These are phyloP conservation scores for Sitta carolinensis DNA, from an alignment of 2,797 vertebrate species.

Conservation along the genomic window DNA sequence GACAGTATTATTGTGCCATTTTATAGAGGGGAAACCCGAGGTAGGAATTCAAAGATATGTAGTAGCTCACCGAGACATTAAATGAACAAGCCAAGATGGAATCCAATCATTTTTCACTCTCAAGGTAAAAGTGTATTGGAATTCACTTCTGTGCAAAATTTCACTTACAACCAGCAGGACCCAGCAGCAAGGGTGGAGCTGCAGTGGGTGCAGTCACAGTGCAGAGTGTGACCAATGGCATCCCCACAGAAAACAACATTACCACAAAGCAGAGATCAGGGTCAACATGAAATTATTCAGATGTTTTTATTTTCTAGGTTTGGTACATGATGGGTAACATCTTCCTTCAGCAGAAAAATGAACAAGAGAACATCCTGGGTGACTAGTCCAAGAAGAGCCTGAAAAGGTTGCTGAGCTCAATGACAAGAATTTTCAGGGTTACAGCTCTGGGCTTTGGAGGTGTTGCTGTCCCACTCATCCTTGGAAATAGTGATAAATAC, in stretches of 20 bases:
- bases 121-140: neutral
- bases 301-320: neutral
- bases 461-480: neutral
- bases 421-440: neutral
- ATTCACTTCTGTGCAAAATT: neutral
- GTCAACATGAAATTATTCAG: neutral
- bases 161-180: neutral
- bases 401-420: neutral
- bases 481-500: neutral
- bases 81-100: neutral
- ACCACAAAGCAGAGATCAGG: neutral
- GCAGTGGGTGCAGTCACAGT: neutral
- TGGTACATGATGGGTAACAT: neutral
- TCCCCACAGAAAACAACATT: neutral
- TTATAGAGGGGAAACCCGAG: constrained; percentile 14
- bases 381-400: neutral
- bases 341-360: neutral
- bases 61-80: neutral
- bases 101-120: neutral
- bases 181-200: neutral
- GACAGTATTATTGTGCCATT: constrained; percentile 17
- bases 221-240: neutral
- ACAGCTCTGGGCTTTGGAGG: neutral
- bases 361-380: neutral
- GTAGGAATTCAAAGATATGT: constrained; percentile 8